Evolutionary conservation across 2,888 invertebrate species (phyloP).

Genomic region (Dichetophora obliterata): DNA sequence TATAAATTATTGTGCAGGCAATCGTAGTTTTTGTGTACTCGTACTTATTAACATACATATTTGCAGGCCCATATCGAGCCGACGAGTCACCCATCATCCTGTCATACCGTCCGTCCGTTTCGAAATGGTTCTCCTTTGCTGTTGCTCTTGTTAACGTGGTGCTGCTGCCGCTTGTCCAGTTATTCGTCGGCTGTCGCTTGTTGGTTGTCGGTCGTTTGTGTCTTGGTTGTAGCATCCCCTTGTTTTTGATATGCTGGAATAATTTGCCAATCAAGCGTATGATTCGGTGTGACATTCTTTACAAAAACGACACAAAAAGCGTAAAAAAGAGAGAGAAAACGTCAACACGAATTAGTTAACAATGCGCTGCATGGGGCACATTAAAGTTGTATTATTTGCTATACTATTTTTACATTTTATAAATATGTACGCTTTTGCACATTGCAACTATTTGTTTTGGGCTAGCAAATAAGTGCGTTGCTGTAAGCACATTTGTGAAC

Average conservation of each 20-base stretch:
- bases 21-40: too few species aligned
- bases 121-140: not conserved
- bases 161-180: not conserved
- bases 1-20: too few species aligned
- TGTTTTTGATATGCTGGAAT: conserved; percentile 37
- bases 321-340: conserved; percentile 49
- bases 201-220: not conserved
- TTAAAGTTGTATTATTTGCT: conserved; percentile 4
- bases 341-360: conserved; percentile 59
- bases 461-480: too few species aligned
- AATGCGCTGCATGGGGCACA: conserved; percentile 11
- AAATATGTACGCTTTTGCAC: too few species aligned
- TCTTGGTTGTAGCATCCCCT: conserved; percentile 7
- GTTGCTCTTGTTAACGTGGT: not conserved
- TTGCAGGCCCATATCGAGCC: not conserved
- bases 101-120: not conserved
- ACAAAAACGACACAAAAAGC: conserved; percentile 27
- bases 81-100: not conserved
- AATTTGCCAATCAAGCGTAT: conserved; percentile 58
- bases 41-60: too few species aligned
- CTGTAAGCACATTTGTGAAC: too few species aligned
- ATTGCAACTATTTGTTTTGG: too few species aligned
- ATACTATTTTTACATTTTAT: too few species aligned
- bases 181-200: not conserved
- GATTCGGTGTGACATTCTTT: conserved; percentile 60